Conservation (phyloP, 2,797 vertebrate species). For the Cossypha dichroa region DNA sequence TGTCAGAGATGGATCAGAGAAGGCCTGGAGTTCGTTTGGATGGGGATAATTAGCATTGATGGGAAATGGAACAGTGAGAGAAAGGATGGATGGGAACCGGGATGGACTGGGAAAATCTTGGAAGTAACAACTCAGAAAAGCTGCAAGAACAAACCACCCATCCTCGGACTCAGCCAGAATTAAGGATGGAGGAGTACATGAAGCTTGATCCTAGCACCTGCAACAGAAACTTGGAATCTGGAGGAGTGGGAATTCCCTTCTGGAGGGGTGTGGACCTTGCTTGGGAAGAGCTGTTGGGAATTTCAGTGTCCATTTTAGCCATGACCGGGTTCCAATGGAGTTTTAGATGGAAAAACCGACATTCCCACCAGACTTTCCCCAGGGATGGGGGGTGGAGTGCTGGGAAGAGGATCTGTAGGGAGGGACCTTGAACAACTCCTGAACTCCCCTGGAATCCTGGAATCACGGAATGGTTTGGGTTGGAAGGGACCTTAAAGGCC, state of each 20-base stretch:
- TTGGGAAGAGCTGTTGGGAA: neutral
- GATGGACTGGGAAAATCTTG: neutral
- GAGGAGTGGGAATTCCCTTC: neutral
- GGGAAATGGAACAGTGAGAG: neutral
- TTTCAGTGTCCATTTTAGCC: neutral
- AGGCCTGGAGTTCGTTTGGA: neutral
- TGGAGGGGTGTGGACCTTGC: neutral
- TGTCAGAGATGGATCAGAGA: fast-evolving
- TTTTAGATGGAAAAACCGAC: fast-evolving
- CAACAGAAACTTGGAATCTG: neutral
- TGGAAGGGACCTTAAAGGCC: no score
- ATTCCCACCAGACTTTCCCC: neutral
- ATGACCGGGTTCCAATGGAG: fast-evolving
- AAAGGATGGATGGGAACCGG: neutral
- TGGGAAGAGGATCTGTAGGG: neutral
- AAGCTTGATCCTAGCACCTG: neutral
- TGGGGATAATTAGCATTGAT: neutral
- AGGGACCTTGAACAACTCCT: neutral
- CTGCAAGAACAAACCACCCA: neutral
- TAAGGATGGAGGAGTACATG: neutral
- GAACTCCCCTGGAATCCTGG: neutral
- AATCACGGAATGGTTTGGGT: neutral
- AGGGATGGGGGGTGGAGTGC: no score
- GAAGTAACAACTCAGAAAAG: fast-evolving
- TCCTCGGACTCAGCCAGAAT: fast-evolving